Conservation (phyloP, 2,888 invertebrate species). For the Chrysodeixis includens region DNA sequence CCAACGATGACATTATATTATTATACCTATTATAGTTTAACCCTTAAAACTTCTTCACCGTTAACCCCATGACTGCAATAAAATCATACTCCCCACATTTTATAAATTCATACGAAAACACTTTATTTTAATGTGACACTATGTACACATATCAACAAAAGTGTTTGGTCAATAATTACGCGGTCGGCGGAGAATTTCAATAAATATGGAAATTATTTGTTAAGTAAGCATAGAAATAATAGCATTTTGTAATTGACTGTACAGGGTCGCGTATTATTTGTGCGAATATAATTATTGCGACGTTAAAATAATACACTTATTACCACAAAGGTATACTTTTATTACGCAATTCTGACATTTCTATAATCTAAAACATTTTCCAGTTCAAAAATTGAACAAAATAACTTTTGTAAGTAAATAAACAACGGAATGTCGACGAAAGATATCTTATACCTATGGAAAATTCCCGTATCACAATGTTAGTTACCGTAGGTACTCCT, state of each 20-base stretch:
- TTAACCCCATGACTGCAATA: constrained; percentile 41
- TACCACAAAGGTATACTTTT: too few relatives aligned
- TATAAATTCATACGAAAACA: constrained; percentile 44
- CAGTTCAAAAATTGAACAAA: too few relatives aligned
- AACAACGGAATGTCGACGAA: too few relatives aligned
- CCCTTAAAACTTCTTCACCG: constrained; percentile 30
- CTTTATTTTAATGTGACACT: constrained; percentile 29
- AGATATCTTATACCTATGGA: too few relatives aligned
- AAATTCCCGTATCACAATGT: too few relatives aligned
- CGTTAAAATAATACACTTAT: too few relatives aligned
- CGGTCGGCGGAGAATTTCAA: neutral
- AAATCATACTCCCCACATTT: constrained; percentile 32
- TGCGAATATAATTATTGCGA: too few relatives aligned
- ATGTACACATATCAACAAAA: constrained; percentile 35
- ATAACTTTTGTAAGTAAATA: too few relatives aligned
- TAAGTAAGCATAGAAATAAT: neutral
- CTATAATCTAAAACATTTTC: too few relatives aligned
- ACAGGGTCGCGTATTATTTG: neutral
- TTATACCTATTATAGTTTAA: neutral
- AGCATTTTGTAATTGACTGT: neutral
- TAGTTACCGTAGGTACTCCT: too few relatives aligned
- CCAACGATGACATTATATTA: accelerated
- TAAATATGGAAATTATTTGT: constrained; percentile 5
- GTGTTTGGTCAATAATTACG: constrained; percentile 26
- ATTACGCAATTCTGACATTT: too few relatives aligned